Evolutionary conservation across 2,888 invertebrate species (phyloP).

Genomic region (Gastracanthus pulcherrimus): DNA sequence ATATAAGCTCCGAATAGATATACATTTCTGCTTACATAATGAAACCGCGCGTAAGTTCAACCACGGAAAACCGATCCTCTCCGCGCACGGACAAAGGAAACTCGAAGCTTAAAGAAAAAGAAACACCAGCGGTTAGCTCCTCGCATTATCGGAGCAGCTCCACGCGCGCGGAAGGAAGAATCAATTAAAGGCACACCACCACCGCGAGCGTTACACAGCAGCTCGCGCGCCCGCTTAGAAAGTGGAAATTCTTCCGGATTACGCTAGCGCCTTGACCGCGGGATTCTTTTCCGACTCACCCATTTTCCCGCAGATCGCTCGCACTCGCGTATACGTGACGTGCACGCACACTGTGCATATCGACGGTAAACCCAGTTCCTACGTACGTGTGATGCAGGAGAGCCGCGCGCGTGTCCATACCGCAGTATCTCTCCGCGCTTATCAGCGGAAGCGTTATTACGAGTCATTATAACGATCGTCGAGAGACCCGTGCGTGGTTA

Average conservation of each 20-base stretch:
- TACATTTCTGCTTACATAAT: not conserved
- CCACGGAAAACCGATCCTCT: too few relatives aligned
- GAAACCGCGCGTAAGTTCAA: not conserved
- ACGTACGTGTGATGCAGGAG: too few relatives aligned
- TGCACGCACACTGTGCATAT: not conserved
- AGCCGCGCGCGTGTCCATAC: too few relatives aligned
- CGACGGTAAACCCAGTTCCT: not conserved
- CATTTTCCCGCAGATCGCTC: constrained; percentile 11
- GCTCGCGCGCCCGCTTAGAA: constrained; percentile 38
- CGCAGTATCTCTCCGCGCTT: too few relatives aligned
- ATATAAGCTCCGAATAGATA: not conserved
- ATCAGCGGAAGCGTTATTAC: constrained; percentile 36
- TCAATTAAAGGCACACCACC: constrained; percentile 21
- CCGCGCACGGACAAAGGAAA: not conserved
- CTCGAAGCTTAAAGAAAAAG: not conserved
- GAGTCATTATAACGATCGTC: not conserved
- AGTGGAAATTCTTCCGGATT: constrained; percentile 53
- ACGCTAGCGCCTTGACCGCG: too few relatives aligned
- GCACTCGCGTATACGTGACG: not conserved
- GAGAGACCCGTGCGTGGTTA: not conserved
- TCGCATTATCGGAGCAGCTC: not conserved
- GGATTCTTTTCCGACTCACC: constrained; percentile 42
- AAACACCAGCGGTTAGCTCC: not conserved
- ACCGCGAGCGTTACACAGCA: not conserved
- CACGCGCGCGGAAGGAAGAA: constrained; percentile 40